Evolutionary conservation across 2,888 invertebrate species (phyloP), one percentile per base, ranked within the genome.

Genomic region (Ferdinandea cuprea): DNA sequence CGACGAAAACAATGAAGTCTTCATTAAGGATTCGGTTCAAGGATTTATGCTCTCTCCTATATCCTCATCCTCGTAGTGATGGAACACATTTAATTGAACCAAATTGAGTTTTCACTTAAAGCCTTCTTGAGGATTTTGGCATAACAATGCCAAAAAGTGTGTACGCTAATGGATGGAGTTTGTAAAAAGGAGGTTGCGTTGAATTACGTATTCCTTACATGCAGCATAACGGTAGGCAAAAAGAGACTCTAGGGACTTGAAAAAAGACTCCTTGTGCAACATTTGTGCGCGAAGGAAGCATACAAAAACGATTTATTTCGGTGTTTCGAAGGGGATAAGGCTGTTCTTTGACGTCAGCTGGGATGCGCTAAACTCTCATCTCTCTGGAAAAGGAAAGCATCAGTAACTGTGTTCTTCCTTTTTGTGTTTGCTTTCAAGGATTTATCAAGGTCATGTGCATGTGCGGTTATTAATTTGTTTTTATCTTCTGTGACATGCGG

Each of bases 81-180:
- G 68, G 54, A 68, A 56, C 42, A 68, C 54, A 74, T 80, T 73
- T 74, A 74, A 68, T 80, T 68, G 74, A 61, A 74, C 74, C 25
- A 68, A 80, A 74, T 56, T 74, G 74, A 68, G 59, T 68, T 68
- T 56, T 80, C 74, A 44, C 54, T 80, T 56, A 11, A 48, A 56
- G 73, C 15, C 40, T 74, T 54, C 32, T 40, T 66, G 44, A 8
- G 56, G 52, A 52, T 72, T 37, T 15, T 46, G 52, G 13, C 61
- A 68, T 68, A 42, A 68, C 54, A 74, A 56, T 61, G 61, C 37
- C 25, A 32, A 30, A 3, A 21, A 21, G 25, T 30, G 30, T 54
- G 35, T 40, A n/a, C 25, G 25, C 25, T 25, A 71, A 71, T 56
- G 71, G n/a, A 77, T 77, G 61, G 71, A 63, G 71, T 71, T 56